Conservation (phyloP, 2,797 vertebrate genomes). For the Danio albolineatus region DNA sequence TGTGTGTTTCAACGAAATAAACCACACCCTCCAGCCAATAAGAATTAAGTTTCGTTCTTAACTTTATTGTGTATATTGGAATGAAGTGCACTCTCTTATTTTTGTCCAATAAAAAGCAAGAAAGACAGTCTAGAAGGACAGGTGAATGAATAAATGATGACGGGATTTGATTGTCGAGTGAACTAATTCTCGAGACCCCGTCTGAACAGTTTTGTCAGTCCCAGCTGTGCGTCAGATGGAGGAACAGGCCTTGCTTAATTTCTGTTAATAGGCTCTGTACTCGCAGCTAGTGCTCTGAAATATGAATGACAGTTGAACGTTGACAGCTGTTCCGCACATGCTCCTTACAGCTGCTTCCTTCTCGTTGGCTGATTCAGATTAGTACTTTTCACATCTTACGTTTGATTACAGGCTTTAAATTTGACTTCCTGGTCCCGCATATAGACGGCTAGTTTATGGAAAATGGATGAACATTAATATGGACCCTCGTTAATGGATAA, state of each 20-base stretch:
- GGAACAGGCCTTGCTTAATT: neutral
- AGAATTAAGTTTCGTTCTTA: too few relatives aligned
- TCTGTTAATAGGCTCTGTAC: slow-evolving; percentile 3
- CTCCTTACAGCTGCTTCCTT: slow-evolving; percentile 22
- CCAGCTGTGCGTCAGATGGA: slow-evolving; percentile 30
- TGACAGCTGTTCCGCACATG: slow-evolving; percentile 43
- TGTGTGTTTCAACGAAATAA: too few relatives aligned
- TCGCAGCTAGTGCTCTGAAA: slow-evolving; percentile 9
- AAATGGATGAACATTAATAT: neutral
- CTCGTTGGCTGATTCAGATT: slow-evolving; percentile 22
- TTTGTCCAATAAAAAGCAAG: neutral
- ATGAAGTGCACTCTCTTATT: too few relatives aligned
- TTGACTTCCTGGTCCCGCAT: neutral
- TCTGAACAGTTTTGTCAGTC: neutral
- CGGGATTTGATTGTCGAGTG: neutral
- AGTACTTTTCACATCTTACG: slow-evolving; percentile 3
- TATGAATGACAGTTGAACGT: slow-evolving; percentile 32
- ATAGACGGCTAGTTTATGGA: neutral
- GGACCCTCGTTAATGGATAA: neutral
- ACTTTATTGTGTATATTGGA: too few relatives aligned
- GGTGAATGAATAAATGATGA: neutral
- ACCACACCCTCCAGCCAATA: too few relatives aligned
- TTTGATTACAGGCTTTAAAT: neutral
- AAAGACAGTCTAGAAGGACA: neutral
- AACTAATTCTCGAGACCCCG: neutral